Conservation (phyloP, 2,113 vertebrate species). For the Theristicus caerulescens region DNA sequence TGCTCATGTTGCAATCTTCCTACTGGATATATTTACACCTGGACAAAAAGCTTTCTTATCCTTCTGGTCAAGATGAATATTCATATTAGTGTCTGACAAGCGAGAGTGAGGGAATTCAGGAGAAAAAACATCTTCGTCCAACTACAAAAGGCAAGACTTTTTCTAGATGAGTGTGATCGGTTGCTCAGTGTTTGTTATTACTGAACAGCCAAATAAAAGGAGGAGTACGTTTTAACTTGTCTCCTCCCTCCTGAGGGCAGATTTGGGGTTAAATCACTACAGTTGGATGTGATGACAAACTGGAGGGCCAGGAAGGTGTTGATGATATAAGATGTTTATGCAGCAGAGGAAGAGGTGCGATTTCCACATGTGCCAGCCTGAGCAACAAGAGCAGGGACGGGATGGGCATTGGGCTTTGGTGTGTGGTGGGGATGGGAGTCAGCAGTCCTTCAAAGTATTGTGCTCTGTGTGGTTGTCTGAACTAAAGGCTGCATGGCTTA, state of each 20-base stretch:
- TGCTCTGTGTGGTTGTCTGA: background rate
- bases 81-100: background rate
- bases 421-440: background rate
- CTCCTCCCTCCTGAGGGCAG: background rate
- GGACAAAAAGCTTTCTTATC: background rate
- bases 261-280: background rate
- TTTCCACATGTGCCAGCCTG: background rate
- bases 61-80: background rate
- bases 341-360: background rate
- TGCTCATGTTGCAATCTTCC: background rate
- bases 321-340: background rate
- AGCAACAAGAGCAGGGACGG: background rate
- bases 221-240: background rate
- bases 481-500: background rate
- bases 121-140: background rate
- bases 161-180: background rate
- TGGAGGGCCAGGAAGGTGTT: background rate
- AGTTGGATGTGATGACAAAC: background rate
- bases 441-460: background rate
- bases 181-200: background rate
- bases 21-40: background rate
- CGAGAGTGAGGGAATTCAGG: background rate
- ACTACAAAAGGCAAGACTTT: background rate
- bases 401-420: background rate
- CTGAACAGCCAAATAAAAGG: background rate